These are phyloP conservation scores for Brachystomella parvula DNA, from an alignment of 1,140 invertebrate genomes.

Conservation along the genomic window DNA sequence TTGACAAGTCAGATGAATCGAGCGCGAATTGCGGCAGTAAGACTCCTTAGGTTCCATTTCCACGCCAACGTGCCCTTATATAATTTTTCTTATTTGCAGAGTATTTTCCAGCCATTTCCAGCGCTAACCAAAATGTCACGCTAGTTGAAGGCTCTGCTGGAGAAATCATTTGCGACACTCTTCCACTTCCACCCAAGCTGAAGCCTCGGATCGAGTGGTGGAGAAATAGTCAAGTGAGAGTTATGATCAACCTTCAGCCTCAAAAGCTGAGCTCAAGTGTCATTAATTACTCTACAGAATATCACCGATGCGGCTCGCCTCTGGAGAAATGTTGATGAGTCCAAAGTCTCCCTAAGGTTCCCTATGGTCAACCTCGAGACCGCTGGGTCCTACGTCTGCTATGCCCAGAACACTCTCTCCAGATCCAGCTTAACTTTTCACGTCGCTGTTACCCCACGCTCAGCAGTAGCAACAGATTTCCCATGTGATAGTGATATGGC, in stretches of 20 bases:
- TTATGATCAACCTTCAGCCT: not conserved
- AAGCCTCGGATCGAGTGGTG: not conserved
- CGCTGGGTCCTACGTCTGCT: not conserved
- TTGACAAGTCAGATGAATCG: not conserved
- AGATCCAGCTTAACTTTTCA: not conserved
- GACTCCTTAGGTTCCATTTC: not conserved
- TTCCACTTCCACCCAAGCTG: not conserved
- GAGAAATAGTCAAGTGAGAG: not conserved
- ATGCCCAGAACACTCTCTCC: not conserved
- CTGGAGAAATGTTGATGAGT: not conserved
- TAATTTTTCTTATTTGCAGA: not conserved
- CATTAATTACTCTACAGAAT: not conserved
- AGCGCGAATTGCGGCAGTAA: not conserved
- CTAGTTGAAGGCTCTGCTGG: not conserved
- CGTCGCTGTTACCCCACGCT: not conserved
- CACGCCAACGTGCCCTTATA: not conserved
- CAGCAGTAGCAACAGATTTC: not conserved
- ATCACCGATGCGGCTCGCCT: not conserved
- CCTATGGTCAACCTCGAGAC: not conserved
- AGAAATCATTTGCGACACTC: not conserved
- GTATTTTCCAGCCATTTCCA: not conserved
- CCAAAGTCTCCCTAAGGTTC: not conserved
- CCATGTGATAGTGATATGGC: not conserved
- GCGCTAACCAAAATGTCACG: not conserved
- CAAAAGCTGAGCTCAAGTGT: not conserved